Evolutionary conservation across 2,797 vertebrate species (phyloP), one percentile per base, ranked within the genome.

Genomic region (Alcedo quadribrachys): DNA sequence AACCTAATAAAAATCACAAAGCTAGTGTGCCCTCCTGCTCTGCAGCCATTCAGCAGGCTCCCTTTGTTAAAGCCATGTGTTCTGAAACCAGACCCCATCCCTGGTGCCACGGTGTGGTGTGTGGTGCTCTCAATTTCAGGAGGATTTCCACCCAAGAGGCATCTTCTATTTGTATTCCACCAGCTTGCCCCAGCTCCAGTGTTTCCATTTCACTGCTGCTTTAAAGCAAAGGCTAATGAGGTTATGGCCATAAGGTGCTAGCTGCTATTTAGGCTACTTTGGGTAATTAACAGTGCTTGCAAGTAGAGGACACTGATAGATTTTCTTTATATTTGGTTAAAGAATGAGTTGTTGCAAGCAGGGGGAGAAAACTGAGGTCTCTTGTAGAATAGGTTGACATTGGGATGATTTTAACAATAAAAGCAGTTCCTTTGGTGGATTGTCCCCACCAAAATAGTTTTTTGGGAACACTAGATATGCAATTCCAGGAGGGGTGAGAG

Each of bases 1-100:
- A 93, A 66, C 76, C 89, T 87, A 94, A 96, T 93, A 94, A 96
- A 96, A 97, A 89, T 76, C 95, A 91, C 87, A 90, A 84, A 70
- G 89, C 87, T 68, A 81, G 46, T 73, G 66, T 92, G 71, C 73
- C 73, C 89, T 90, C 83, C 86, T 88, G 58, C 73, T 92, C 95
- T 93, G 79, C 89, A 93, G 42, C 74, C 80, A 78, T 92, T 94
- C 87, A 95, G 57, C 91, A 92, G 62, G 43, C 92, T 95, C 60
- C 62, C 65, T 95, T 90, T 91, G 87, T 94, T 95, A 92, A 85
- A 92, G 90, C 92, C 91, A 84, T 81, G 87, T 93, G 81, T 85
- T 86, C 68, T 69, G 86, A 77, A 92, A 92, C 80, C 91, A 89
- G 78, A 94, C 89, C 85, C 69, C 76, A 89, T 82, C 78, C 58